Evolutionary conservation across 2,113 vertebrate genomes (phyloP), one percentile per base, ranked within the genome.

Genomic region (Condylura cristata): DNA sequence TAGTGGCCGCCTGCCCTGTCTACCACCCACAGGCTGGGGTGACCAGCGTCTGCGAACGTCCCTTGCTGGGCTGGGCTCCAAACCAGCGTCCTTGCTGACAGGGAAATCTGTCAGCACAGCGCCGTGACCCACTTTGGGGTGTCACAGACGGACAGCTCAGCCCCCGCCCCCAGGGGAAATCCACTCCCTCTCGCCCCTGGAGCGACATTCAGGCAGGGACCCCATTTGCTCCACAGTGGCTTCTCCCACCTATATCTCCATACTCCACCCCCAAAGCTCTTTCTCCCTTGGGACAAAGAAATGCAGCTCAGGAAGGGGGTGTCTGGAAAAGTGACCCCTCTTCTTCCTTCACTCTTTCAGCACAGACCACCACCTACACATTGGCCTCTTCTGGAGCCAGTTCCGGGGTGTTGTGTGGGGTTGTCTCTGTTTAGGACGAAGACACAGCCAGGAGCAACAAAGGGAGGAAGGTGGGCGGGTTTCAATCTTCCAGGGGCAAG

Each of bases 51-150:
- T 93, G 65, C 95, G 93, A 87, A 72, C 39, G 81, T 56, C 39
- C 76, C 65, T 48, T 34, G 72, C 37, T 3, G 61, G 66, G 72
- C 76, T 28, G 86, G 86, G 81, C 90, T 41, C 6, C 65, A 30
- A 0, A 66, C 95, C 96, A 92, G 76, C 93, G 51, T 80, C 83
- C 48, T 39, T 3, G 16, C 34, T 88, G 86, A 79, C 89, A 79
- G 89, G 56, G 82, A 89, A 88, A 92, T 92, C 95, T 96, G 89
- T 89, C 65, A 68, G 58, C 53, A 70, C 61, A n/a, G n/a, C n/a
- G n/a, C n/a, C 5, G 14, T 95, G 94, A 95, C 85, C 91, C 87
- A 86, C 85, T 90, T 95, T 65, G 81, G 80, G 34, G 88, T 75
- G 61, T 60, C 74, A 17, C 61, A 61, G 56, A 86, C 9, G 2